Evolutionary conservation across 2,888 invertebrate genomes (phyloP), one percentile per base, ranked within the genome.

Genomic region (Cryptops parisi): DNA sequence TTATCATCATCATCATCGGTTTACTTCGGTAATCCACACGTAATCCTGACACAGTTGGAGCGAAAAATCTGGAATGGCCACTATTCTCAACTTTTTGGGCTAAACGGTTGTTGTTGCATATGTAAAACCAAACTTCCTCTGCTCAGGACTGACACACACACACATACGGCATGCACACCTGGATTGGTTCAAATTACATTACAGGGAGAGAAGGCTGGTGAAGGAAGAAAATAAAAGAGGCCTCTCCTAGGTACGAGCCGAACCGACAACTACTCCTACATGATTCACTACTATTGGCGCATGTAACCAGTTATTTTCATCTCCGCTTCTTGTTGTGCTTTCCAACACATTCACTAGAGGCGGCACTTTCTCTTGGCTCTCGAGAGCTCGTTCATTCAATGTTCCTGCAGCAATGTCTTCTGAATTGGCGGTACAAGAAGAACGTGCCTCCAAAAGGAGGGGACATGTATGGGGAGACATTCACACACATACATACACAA

Each of bases 311-410:
- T 33, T 33, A 33, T 33, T 33, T 33, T 33, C 33, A 33, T 33
- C 33, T 33, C 15, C 33, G 6, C 6, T 33, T 6, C 33, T 33
- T 6, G 33, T 6, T 15, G 9, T 33, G 33, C 33, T 33, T 33
- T 33, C 33, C 6, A 33, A 33, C 9, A 33, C 6, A 33, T 47
- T 27, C 47, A 47, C 47, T 17, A 33, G 47, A 27, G 47, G 47
- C 47, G 47, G 47, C 47, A 47, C 47, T 47, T 47, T 47, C 47
- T 47, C 47, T 33, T 22, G 33, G 33, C 33, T 15, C 33, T 9
- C 9, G 9, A 33, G 33, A 33, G 6, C 15, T 33, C 33, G 15
- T 33, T 33, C 33, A 6, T 9, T 33, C 15, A 6, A 33, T 15
- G 15, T 33, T 9, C 15, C 9, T 33, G 6, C 15, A 15, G 33